Evolutionary conservation across 2,797 vertebrate genomes (phyloP).

Genomic region (Margarornis squamiger): DNA sequence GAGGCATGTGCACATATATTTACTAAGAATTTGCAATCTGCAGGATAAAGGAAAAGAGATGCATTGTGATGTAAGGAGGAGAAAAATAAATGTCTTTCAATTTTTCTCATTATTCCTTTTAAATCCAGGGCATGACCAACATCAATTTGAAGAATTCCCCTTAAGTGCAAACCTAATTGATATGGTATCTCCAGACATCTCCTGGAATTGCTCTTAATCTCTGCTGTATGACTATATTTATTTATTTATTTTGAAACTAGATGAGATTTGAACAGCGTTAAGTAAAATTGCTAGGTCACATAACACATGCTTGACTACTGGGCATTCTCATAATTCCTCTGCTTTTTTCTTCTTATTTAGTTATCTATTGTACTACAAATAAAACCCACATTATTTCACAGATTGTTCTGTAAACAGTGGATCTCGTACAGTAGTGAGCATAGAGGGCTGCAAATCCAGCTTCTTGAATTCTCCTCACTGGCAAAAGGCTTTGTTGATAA

Average conservation of each 20-base stretch:
- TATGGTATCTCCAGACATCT: neutral
- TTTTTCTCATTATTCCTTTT: neutral
- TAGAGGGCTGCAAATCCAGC: neutral
- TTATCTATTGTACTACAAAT: neutral
- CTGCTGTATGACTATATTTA: neutral
- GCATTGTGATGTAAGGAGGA: neutral
- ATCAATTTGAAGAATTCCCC: neutral
- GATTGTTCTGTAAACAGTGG: neutral
- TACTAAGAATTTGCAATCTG: neutral
- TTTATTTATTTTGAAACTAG: neutral
- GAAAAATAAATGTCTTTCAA: neutral
- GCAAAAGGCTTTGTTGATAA: neutral
- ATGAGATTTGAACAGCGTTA: neutral
- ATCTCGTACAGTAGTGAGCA: neutral
- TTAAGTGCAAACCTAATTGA: constrained; percentile 4
- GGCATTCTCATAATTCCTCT: neutral
- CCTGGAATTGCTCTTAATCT: neutral
- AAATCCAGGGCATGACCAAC: neutral
- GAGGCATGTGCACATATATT: accelerated
- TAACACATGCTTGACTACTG: neutral
- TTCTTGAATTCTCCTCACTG: neutral
- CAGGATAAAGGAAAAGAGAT: neutral
- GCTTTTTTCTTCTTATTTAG: neutral
- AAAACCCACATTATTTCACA: neutral
- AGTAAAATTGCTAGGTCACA: neutral